Evolutionary conservation across 2,888 invertebrate species (phyloP).

Genomic region (Nemurella pictetii): DNA sequence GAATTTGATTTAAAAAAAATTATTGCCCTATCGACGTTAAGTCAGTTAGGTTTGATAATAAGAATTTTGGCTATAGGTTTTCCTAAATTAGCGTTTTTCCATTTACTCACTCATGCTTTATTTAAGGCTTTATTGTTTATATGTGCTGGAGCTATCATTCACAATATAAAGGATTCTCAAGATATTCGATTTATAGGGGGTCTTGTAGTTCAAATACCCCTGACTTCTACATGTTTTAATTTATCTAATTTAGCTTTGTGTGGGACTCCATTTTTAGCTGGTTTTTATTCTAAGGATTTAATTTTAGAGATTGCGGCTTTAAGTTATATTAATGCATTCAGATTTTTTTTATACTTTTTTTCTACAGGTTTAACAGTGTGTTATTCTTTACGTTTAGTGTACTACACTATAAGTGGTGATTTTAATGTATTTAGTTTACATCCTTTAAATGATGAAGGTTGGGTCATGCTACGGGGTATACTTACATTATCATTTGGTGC

Average conservation of each 20-base stretch:
- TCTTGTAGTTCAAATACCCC: constrained; percentile 50
- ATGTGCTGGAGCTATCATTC: constrained; percentile 71
- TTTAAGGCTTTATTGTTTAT: constrained; percentile 77
- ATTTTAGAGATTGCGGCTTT: constrained; percentile 62
- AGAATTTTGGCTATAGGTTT: constrained; percentile 62
- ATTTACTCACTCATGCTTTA: constrained; percentile 72
- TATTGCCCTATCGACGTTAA: constrained; percentile 77
- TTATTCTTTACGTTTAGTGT: constrained; percentile 56
- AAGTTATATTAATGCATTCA: constrained; percentile 58
- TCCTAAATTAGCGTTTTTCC: constrained; percentile 66
- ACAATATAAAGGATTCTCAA: constrained; percentile 63
- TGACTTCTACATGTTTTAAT: constrained; percentile 54
- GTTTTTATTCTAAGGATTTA: constrained; percentile 66
- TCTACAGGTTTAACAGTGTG: constrained; percentile 61
- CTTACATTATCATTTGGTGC: constrained; percentile 56
- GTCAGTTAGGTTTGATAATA: constrained; percentile 75
- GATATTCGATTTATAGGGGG: constrained; percentile 68
- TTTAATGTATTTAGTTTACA: constrained; percentile 1
- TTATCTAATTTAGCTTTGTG: constrained; percentile 64
- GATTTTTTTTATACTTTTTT: constrained; percentile 60
- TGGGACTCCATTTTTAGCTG: constrained; percentile 62
- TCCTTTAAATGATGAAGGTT: constrained; percentile 38
- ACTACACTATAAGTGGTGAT: constrained; percentile 57
- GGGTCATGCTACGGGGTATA: constrained; percentile 57
- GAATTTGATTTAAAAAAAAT: constrained; percentile 69